phyloP scores from a whole-genome alignment of 2,888 invertebrate species.

The Hyppa rectilinea region DNA sequence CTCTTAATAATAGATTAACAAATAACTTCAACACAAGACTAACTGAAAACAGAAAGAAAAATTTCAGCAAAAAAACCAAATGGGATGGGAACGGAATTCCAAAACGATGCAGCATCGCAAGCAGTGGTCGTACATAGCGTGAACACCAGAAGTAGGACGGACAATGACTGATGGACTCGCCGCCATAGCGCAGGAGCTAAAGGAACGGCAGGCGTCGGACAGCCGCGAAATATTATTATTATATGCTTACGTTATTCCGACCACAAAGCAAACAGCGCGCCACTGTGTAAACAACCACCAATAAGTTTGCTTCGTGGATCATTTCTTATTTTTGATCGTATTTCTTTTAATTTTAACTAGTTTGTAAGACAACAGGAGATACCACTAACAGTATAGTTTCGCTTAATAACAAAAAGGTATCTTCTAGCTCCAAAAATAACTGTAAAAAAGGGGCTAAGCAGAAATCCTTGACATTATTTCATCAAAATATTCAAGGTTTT shows the following conservation, averaged over 20 bases:
- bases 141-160: not conserved
- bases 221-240: not conserved
- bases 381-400: no score
- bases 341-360: no score
- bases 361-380: no score
- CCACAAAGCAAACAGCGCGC: not conserved
- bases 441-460: no score
- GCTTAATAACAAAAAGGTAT: no score
- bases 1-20: not conserved
- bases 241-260: slow-evolving; percentile 20
- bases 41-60: no score
- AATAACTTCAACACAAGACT: not conserved
- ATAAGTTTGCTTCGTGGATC: slow-evolving; percentile 3
- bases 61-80: not conserved
- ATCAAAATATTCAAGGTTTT: no score
- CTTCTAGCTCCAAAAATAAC: no score
- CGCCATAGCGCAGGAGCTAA: not conserved
- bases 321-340: slow-evolving; percentile 12
- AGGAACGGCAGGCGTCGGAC: not conserved
- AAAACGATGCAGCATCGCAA: not conserved
- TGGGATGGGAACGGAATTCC: not conserved
- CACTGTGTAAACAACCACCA: not conserved
- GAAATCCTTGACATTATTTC: no score
- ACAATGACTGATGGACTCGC: slow-evolving; percentile 11
- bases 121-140: slow-evolving; percentile 5